Percentiles rank a stretch among this genome's conserved stretches.
Conservation (phyloP, 2,797 vertebrate genomes). For the Taenioides sp. region DNA sequence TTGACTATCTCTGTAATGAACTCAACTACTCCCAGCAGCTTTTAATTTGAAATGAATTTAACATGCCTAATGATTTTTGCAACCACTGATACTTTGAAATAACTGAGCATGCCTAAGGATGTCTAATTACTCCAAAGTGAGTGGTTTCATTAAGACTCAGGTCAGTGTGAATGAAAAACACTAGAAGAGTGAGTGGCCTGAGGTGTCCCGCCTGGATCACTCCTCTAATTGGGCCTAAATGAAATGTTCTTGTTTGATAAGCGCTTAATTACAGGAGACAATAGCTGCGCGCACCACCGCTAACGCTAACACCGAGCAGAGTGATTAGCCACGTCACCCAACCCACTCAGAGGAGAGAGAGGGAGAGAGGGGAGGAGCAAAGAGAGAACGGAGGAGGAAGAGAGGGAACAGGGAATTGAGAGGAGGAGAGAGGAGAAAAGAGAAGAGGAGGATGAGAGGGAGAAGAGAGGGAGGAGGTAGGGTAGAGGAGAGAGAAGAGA, state of each 20-base stretch:
- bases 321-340: conserved; percentile 64
- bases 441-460: no score
- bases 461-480: no score
- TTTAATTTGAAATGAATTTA: conserved; percentile 88
- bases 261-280: conserved; percentile 92
- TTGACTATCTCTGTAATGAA: conserved; percentile 76
- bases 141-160: conserved; percentile 86
- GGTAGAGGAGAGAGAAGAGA: no score
- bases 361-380: not conserved
- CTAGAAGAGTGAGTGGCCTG: conserved; percentile 80
- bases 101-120: conserved; percentile 88
- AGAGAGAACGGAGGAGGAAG: not conserved
- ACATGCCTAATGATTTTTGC: conserved; percentile 85
- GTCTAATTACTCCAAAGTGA: conserved; percentile 88
- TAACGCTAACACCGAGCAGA: conserved; percentile 74
- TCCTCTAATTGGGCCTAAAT: conserved; percentile 89
- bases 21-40: conserved; percentile 83
- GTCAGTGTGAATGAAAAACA: conserved; percentile 85
- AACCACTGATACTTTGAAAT: conserved; percentile 86
- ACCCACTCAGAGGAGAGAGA: conserved; percentile 11
- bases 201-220: conserved; percentile 85
- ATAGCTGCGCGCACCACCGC: conserved; percentile 73
- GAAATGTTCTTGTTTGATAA: conserved; percentile 95
- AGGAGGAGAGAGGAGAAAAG: no score
- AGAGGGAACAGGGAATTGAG: not conserved